Evolutionary conservation across 2,888 invertebrate genomes (phyloP).

Genomic region (Strigamia transsilvanica): DNA sequence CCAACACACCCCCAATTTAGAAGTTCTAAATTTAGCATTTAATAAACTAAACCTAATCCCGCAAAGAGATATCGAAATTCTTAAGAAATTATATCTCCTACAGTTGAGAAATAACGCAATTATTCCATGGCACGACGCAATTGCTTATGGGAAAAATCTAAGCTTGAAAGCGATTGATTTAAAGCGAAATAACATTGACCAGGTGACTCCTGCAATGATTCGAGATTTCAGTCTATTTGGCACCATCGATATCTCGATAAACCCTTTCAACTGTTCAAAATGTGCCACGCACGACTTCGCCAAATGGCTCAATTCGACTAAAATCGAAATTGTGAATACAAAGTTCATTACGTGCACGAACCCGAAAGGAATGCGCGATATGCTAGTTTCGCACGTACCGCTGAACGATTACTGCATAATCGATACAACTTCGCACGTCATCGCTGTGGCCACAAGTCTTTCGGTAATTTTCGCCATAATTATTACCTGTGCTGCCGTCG

Average conservation of each 20-base stretch:
- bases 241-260: constrained; percentile 69
- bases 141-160: neutral
- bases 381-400: neutral
- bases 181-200: neutral
- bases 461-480: constrained; percentile 54
- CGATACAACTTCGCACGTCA: neutral
- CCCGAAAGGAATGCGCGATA: neutral
- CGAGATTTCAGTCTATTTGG: constrained; percentile 67
- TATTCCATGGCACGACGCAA: constrained; percentile 9
- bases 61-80: neutral
- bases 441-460: neutral
- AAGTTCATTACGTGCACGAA: neutral
- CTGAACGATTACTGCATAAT: neutral
- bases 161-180: neutral
- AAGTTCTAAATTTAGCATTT: neutral
- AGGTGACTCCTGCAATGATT: constrained; percentile 69
- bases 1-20: neutral
- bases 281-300: constrained; percentile 69
- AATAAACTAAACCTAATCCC: constrained; percentile 33
- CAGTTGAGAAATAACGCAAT: neutral
- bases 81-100: neutral
- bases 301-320: constrained; percentile 17
- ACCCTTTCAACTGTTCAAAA: constrained; percentile 70
- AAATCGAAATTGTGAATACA: neutral
- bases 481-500: constrained; percentile 58